A percentile compares a stretch with the other conserved stretches of the same genome.
These are phyloP conservation scores for Agonopterix heracliana DNA, from an alignment of 2,888 invertebrate genomes.

Conservation along the genomic window DNA sequence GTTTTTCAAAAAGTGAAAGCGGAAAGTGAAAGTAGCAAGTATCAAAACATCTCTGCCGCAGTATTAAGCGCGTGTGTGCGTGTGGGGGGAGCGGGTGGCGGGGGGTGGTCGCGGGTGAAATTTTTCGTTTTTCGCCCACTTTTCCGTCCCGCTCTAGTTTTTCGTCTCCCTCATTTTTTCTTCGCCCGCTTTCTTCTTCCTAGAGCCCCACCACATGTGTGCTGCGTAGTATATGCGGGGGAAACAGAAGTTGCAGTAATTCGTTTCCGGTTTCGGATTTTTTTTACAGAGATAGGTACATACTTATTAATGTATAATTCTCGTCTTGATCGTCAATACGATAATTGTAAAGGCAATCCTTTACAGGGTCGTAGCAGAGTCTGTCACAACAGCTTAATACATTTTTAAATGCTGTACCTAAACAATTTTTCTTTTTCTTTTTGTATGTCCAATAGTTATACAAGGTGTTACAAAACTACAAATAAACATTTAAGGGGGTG, in stretches of 20 bases:
- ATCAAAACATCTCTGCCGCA: conserved; percentile 35
- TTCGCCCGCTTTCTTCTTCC: conserved; percentile 74
- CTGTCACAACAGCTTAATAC: too few relatives aligned
- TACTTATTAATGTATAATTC: background rate
- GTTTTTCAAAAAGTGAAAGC: background rate
- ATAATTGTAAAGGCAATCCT: too few relatives aligned
- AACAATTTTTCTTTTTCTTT: too few relatives aligned
- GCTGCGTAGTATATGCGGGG: conserved; percentile 45
- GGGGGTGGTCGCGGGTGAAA: conserved; percentile 55
- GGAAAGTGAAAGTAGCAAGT: conserved; percentile 34
- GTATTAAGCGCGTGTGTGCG: conserved; percentile 58
- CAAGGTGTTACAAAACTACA: too few relatives aligned
- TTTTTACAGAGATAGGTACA: background rate
- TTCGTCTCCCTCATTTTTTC: conserved; percentile 76
- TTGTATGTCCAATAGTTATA: too few relatives aligned
- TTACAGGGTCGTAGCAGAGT: too few relatives aligned
- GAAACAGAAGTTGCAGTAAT: conserved; percentile 26
- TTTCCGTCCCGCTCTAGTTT: conserved; percentile 76
- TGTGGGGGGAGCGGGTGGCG: conserved; percentile 36
- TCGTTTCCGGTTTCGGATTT: conserved; percentile 51
- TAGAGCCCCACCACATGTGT: conserved; percentile 77
- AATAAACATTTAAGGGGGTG: too few relatives aligned
- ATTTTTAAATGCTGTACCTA: too few relatives aligned
- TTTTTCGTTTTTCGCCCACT: conserved; percentile 77
- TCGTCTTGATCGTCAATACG: too few relatives aligned